Evolutionary conservation across 2,113 vertebrate species (phyloP).

Genomic region (Ariopsis seemanni): DNA sequence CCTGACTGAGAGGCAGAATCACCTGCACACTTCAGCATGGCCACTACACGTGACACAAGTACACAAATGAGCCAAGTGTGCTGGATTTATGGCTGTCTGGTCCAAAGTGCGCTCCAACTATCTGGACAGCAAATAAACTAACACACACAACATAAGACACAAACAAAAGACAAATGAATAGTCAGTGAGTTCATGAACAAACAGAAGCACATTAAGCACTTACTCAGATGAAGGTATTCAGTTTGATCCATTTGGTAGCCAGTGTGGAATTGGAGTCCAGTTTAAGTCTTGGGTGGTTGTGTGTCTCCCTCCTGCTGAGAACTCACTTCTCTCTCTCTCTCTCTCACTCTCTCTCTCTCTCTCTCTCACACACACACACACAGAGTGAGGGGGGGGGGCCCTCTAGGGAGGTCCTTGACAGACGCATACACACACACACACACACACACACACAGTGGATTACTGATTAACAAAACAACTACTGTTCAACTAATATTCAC

Average conservation of each 20-base stretch:
- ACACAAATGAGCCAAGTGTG: constrained; percentile 45
- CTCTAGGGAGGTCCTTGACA: constrained; percentile 1
- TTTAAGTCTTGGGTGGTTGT: constrained; percentile 33
- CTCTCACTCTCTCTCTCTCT: constrained; percentile 1
- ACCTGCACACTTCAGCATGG: constrained; percentile 66
- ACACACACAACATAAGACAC: background rate
- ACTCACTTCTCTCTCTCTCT: constrained; percentile 1
- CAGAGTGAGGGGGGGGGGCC: background rate
- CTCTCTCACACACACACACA: constrained; percentile 27
- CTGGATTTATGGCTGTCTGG: constrained; percentile 58
- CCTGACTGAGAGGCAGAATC: constrained; percentile 71
- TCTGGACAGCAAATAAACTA: constrained; percentile 38
- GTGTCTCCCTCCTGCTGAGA: constrained; percentile 31
- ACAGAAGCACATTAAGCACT: constrained; percentile 55
- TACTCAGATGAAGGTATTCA: constrained; percentile 77
- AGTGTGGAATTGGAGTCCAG: constrained; percentile 40
- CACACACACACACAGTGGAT: constrained; percentile 41
- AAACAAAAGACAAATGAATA: background rate
- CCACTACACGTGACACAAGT: constrained; percentile 52
- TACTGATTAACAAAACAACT: constrained; percentile 37
- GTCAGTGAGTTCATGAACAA: background rate
- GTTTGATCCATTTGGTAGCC: constrained; percentile 71
- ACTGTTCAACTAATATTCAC: constrained; percentile 16
- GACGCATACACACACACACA: constrained; percentile 42
- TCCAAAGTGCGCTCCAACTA: constrained; percentile 56